Percentiles rank a stretch among this genome's conserved stretches.
phyloP scores from a whole-genome alignment of 1,140 invertebrate species.

The Macrotrachela quadricornifera region DNA sequence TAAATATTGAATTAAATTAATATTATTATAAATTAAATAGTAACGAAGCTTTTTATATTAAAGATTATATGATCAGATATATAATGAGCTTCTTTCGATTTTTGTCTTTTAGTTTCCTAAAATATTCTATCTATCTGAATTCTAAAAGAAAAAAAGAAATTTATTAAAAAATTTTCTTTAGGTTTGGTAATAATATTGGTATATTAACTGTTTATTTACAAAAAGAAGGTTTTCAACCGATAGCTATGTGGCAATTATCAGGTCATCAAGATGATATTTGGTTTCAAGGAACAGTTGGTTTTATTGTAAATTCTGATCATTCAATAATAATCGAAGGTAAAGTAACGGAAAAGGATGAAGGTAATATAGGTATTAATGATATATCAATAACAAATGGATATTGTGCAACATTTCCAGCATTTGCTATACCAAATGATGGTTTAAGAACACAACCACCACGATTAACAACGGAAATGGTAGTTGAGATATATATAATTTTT shows the following conservation, averaged over 20 bases:
- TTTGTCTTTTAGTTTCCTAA: too few relatives aligned
- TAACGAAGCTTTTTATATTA: too few relatives aligned
- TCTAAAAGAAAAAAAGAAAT: too few relatives aligned
- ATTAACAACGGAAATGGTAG: constrained; percentile 24
- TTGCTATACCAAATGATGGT: constrained; percentile 10
- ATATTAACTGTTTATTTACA: constrained; percentile 10
- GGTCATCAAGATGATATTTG: neutral
- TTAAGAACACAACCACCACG: constrained; percentile 11
- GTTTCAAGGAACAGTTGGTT: neutral
- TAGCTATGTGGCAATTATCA: neutral
- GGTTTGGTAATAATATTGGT: too few relatives aligned
- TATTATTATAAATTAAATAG: too few relatives aligned
- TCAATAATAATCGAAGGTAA: neutral
- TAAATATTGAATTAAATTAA: too few relatives aligned
- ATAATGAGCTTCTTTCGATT: too few relatives aligned
- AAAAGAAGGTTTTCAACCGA: neutral
- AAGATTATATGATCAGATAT: too few relatives aligned
- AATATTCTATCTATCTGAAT: too few relatives aligned
- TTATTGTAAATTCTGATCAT: neutral
- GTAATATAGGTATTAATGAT: neutral
- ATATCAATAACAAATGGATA: constrained; percentile 19
- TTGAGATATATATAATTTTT: too few relatives aligned
- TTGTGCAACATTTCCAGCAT: constrained; percentile 14
- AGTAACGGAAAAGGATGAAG: neutral
- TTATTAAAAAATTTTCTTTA: too few relatives aligned